Evolutionary conservation across 2,797 vertebrate genomes (phyloP).

Genomic region (Cercopithecus neglectus): DNA sequence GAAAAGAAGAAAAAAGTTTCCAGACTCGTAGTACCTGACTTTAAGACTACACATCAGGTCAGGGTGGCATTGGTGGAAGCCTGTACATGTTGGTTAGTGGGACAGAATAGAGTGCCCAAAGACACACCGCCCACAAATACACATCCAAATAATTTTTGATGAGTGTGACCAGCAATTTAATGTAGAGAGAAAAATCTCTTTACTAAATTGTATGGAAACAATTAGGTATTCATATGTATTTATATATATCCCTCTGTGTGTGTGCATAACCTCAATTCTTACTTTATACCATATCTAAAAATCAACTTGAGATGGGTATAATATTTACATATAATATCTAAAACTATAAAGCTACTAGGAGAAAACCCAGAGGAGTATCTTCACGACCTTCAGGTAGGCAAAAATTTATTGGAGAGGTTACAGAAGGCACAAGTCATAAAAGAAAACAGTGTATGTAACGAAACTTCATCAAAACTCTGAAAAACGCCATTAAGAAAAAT

Average conservation of each 20-base stretch:
- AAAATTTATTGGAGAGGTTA: neutral
- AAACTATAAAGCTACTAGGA: neutral
- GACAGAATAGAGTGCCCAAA: neutral
- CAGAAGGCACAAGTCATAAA: slow-evolving; percentile 19
- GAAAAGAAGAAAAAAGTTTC: neutral
- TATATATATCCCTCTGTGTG: neutral
- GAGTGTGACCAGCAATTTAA: neutral
- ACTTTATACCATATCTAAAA: neutral
- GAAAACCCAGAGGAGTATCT: neutral
- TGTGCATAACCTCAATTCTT: neutral
- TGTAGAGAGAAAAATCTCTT: neutral
- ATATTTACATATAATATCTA: neutral
- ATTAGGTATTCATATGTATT: neutral
- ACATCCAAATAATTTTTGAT: neutral
- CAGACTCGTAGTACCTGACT: neutral
- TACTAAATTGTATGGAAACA: neutral
- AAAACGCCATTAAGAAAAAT: neutral
- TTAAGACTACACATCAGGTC: neutral
- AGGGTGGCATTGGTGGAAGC: neutral
- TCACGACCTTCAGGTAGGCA: neutral
- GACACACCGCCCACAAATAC: neutral
- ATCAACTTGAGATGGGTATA: neutral
- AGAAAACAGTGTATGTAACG: neutral
- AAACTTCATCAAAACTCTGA: slow-evolving; percentile 10
- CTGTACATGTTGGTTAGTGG: neutral